Conservation (phyloP, 92 coral and sea anemone species). For the Actinostola sp. region DNA sequence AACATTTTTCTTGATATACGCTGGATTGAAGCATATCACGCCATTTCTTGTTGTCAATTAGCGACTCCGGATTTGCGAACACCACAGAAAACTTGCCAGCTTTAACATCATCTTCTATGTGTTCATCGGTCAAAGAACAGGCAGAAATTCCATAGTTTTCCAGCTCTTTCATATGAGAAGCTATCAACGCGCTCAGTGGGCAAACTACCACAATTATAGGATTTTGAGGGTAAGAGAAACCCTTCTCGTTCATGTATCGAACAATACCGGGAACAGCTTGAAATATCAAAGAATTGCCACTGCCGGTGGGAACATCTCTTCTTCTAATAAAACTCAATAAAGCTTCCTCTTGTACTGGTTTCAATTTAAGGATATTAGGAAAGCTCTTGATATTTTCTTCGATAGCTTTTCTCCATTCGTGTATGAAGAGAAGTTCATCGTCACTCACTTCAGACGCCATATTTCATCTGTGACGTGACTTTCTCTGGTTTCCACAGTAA, state of each 20-base stretch:
- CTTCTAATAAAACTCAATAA: slow-evolving; percentile 14
- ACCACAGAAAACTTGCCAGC: slow-evolving; percentile 22
- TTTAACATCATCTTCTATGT: too few species aligned
- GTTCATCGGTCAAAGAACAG: too few species aligned
- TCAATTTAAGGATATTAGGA: background rate
- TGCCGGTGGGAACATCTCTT: slow-evolving; percentile 58
- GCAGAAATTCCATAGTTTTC: slow-evolving; percentile 29
- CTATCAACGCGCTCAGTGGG: slow-evolving; percentile 41
- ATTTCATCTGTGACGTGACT: too few species aligned
- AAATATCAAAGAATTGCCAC: slow-evolving; percentile 54
- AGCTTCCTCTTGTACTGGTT: background rate
- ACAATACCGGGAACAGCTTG: slow-evolving; percentile 17
- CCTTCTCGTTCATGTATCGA: background rate
- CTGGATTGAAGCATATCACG: slow-evolving; percentile 33
- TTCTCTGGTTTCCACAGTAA: too few species aligned
- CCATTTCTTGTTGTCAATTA: slow-evolving; percentile 47
- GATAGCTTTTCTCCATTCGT: too few species aligned
- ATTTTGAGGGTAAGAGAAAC: slow-evolving; percentile 19
- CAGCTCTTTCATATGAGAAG: slow-evolving; percentile 36
- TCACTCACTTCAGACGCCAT: too few species aligned
- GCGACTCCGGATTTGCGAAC: slow-evolving; percentile 44
- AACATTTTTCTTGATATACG: slow-evolving; percentile 29
- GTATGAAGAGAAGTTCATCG: too few species aligned
- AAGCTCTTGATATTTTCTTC: too few species aligned
- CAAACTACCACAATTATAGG: slow-evolving; percentile 55